These are phyloP conservation scores for Bombus haemorrhoidalis DNA, from an alignment of 1,140 invertebrate genomes.

Conservation along the genomic window DNA sequence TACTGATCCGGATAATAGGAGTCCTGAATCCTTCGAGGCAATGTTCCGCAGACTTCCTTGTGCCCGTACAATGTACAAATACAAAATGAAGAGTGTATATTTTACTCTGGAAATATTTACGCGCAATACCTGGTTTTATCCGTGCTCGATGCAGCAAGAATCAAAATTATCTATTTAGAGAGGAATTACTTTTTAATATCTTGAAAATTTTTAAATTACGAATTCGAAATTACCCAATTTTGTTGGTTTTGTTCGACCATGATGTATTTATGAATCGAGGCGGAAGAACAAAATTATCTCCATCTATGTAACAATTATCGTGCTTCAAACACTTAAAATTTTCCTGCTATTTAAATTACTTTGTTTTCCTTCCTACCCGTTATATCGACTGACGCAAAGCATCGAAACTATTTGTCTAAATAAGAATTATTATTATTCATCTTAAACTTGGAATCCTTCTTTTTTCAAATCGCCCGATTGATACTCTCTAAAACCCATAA, in stretches of 20 bases:
- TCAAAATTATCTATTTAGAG: neutral
- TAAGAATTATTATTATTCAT: neutral
- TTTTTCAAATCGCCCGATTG: too few relatives aligned
- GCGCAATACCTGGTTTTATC: neutral
- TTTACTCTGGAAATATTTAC: slow-evolving; percentile 2
- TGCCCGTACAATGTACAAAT: neutral
- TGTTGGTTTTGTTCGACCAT: neutral
- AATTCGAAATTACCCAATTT: neutral
- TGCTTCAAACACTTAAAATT: neutral
- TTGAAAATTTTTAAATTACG: neutral
- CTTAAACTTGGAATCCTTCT: too few relatives aligned
- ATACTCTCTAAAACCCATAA: neutral
- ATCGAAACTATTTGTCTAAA: neutral
- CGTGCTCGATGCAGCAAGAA: neutral
- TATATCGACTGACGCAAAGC: neutral
- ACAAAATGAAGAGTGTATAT: neutral
- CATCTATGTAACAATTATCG: neutral
- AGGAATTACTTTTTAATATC: neutral
- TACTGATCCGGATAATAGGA: slow-evolving; percentile 76
- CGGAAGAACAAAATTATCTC: too few relatives aligned
- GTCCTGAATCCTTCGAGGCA: slow-evolving; percentile 51
- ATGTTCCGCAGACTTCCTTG: slow-evolving; percentile 7
- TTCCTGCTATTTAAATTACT: neutral
- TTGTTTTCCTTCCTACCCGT: neutral
- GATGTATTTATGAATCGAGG: too few relatives aligned